phyloP scores from a whole-genome alignment of 1,140 invertebrate species.

The Lordiphosa collinella region DNA sequence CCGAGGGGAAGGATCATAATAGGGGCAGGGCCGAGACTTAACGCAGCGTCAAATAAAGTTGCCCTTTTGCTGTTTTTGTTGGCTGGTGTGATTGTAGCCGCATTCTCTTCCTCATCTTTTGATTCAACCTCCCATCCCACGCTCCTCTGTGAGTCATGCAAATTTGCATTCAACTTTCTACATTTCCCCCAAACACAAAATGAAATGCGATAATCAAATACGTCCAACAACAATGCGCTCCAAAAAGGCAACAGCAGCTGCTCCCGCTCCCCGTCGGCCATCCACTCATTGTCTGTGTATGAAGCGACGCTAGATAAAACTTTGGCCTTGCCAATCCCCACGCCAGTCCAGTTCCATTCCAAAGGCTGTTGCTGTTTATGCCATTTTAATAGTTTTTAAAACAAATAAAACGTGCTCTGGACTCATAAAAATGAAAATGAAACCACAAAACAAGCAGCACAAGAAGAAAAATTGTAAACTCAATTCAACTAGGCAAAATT shows the following conservation, averaged over 20 bases:
- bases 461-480: slow-evolving; percentile 3
- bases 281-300: slow-evolving; percentile 6
- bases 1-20: slow-evolving; percentile 19
- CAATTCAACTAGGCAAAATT: not conserved
- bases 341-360: slow-evolving; percentile 26
- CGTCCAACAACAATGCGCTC: slow-evolving; percentile 69
- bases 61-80: slow-evolving; percentile 27
- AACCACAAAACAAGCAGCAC: slow-evolving; percentile 27
- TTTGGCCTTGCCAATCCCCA: slow-evolving; percentile 59
- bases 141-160: slow-evolving; percentile 63
- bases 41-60: slow-evolving; percentile 63
- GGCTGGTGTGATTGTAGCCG: slow-evolving; percentile 64
- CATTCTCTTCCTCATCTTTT: slow-evolving; percentile 7
- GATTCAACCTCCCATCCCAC: not conserved
- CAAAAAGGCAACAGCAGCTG: slow-evolving; percentile 31
- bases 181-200: slow-evolving; percentile 69
- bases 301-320: slow-evolving; percentile 54
- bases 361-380: slow-evolving; percentile 59
- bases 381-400: slow-evolving; percentile 73
- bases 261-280: not conserved
- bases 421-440: slow-evolving; percentile 41
- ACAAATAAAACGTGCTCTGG: slow-evolving; percentile 63
- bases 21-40: slow-evolving; percentile 25
- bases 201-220: slow-evolving; percentile 76
- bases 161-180: slow-evolving; percentile 76